Percentiles rank a stretch among this genome's conserved stretches.
Evolutionary conservation across 2,113 vertebrate genomes (phyloP).

Genomic region (Nettapus auritus): DNA sequence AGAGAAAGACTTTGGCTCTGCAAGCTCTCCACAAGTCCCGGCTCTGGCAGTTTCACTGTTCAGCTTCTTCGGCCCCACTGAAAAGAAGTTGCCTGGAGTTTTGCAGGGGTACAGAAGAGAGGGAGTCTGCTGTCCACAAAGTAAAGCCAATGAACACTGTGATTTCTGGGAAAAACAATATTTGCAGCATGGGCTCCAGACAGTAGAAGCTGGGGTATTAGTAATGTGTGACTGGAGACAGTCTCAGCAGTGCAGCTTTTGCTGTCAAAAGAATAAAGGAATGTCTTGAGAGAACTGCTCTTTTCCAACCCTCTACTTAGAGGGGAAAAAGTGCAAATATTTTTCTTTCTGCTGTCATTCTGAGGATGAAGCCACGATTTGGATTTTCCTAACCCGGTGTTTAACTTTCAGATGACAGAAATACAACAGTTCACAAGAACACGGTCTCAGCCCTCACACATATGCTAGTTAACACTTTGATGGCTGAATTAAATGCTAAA

Average conservation of each 20-base stretch:
- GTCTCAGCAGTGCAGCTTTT: background rate
- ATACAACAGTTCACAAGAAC: background rate
- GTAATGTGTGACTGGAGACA: constrained; percentile 18
- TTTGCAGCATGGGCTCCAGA: background rate
- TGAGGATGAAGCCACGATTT: constrained; percentile 36
- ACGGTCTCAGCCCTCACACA: background rate
- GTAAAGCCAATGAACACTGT: background rate
- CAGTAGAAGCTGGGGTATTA: constrained; percentile 10
- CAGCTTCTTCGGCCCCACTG: background rate
- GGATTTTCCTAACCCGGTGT: constrained; percentile 17
- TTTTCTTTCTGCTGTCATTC: constrained; percentile 45
- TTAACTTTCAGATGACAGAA: constrained; percentile 55
- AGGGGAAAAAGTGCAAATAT: constrained; percentile 37
- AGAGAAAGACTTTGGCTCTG: background rate
- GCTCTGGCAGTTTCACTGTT: background rate
- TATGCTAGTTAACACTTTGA: background rate
- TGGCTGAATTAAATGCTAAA: background rate
- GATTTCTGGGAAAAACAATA: background rate
- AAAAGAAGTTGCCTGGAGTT: background rate
- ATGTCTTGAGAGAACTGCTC: background rate
- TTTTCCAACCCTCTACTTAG: background rate
- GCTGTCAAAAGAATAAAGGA: constrained; percentile 23
- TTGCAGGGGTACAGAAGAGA: background rate
- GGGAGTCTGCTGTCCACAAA: background rate
- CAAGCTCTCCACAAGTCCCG: background rate